These are phyloP conservation scores for Pavo muticus DNA, from an alignment of 2,113 vertebrate genomes.

Conservation along the genomic window DNA sequence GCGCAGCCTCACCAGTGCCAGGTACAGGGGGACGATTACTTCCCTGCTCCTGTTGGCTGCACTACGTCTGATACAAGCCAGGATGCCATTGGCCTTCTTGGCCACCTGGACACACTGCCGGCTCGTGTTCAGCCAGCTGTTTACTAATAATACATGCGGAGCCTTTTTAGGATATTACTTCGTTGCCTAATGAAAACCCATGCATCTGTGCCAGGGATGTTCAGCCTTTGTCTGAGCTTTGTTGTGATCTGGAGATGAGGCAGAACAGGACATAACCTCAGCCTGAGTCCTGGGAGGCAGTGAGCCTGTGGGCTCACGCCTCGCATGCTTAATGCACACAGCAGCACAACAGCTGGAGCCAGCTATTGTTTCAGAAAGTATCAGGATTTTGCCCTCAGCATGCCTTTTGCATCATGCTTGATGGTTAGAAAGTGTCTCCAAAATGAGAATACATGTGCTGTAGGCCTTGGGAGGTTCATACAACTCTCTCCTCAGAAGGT, in stretches of 20 bases:
- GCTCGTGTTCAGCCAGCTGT: too few species aligned
- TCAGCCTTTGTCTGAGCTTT: background rate
- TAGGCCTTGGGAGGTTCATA: background rate
- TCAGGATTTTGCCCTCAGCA: background rate
- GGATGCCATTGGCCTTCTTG: too few species aligned
- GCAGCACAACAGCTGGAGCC: background rate
- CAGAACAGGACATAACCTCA: background rate
- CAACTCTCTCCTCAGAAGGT: background rate
- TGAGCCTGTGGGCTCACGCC: rapidly evolving
- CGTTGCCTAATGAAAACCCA: rapidly evolving
- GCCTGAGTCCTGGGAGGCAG: background rate
- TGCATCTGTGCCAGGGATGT: background rate
- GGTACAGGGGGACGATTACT: too few species aligned
- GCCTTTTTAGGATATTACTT: background rate
- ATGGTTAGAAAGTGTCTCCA: background rate
- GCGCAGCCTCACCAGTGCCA: too few species aligned
- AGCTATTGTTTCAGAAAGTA: background rate
- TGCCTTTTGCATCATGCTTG: background rate
- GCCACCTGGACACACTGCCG: too few species aligned
- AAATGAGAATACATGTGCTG: background rate
- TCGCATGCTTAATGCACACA: background rate
- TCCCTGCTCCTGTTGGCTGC: too few species aligned
- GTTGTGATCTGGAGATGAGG: background rate
- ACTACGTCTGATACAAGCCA: too few species aligned
- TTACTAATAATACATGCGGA: too few species aligned